Conservation (phyloP, 2,888 invertebrate genomes). For the Lasius fuliginosus region DNA sequence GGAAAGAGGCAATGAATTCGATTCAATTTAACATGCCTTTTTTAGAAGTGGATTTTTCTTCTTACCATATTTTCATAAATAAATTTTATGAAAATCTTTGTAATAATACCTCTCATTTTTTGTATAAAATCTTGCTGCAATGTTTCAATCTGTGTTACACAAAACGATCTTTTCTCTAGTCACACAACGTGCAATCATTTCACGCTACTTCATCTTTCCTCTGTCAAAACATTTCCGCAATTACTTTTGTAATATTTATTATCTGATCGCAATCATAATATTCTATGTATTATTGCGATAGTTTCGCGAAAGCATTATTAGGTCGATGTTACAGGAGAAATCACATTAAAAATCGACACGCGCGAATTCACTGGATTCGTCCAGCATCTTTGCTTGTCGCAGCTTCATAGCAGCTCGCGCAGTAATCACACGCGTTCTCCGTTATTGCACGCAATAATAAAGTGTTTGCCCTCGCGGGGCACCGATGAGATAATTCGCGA, state of each 20-base stretch:
- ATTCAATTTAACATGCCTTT: too few relatives aligned
- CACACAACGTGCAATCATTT: background rate
- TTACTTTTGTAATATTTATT: background rate
- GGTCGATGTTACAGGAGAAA: background rate
- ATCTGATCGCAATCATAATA: background rate
- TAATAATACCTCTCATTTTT: background rate
- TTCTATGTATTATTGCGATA: background rate
- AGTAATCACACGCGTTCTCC: conserved; percentile 41
- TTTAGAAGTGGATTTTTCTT: background rate
- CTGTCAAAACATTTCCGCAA: background rate
- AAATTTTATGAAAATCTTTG: background rate
- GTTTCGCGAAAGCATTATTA: background rate
- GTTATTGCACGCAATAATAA: conserved; percentile 65
- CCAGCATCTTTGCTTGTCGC: background rate
- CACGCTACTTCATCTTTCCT: background rate
- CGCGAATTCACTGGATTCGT: background rate
- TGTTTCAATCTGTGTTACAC: background rate
- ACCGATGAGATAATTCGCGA: conserved; percentile 76
- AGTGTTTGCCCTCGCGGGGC: conserved; percentile 77
- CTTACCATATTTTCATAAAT: background rate
- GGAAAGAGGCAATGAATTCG: too few relatives aligned
- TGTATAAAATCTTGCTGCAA: background rate
- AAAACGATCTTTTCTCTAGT: background rate
- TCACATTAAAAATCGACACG: background rate
- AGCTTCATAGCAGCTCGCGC: conserved; percentile 34